Evolutionary conservation across 1,140 invertebrate species (phyloP).

Genomic region (Hyposmocoma kahamanoa): DNA sequence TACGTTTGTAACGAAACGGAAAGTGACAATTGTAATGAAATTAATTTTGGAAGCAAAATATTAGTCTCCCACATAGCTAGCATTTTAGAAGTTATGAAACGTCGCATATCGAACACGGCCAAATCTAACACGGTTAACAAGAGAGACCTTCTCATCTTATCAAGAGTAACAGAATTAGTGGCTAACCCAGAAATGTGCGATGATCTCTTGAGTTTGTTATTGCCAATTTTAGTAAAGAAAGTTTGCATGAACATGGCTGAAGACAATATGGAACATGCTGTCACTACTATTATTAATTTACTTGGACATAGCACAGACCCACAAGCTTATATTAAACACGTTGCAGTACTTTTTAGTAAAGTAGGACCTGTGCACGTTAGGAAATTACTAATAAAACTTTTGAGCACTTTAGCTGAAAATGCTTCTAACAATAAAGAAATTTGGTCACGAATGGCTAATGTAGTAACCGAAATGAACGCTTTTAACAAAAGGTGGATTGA

Average conservation of each 20-base stretch:
- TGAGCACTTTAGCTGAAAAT: slow-evolving; percentile 73
- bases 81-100: slow-evolving; percentile 83
- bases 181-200: slow-evolving; percentile 79
- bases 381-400: slow-evolving; percentile 77
- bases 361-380: slow-evolving; percentile 75
- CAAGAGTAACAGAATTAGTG: slow-evolving; percentile 84
- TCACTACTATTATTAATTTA: slow-evolving; percentile 82
- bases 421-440: slow-evolving; percentile 50
- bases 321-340: slow-evolving; percentile 77
- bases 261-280: slow-evolving; percentile 76
- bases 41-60: slow-evolving; percentile 84
- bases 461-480: slow-evolving; percentile 86
- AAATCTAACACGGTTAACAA: slow-evolving; percentile 76
- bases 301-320: slow-evolving; percentile 79
- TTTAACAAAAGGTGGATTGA: slow-evolving; percentile 90
- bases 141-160: slow-evolving; percentile 86
- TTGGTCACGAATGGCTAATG: slow-evolving; percentile 49
- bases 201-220: slow-evolving; percentile 79
- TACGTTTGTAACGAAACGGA: slow-evolving; percentile 30
- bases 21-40: slow-evolving; percentile 21
- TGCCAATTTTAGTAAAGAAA: slow-evolving; percentile 84
- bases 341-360: slow-evolving; percentile 80
- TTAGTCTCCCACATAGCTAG: slow-evolving; percentile 82
- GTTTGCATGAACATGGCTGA: slow-evolving; percentile 76
- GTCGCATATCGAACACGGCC: slow-evolving; percentile 75